A percentile compares a stretch with the other conserved stretches of the same genome.
These are phyloP conservation scores for Crotophaga sulcirostris DNA, from an alignment of 2,113 vertebrate genomes.

Conservation along the genomic window DNA sequence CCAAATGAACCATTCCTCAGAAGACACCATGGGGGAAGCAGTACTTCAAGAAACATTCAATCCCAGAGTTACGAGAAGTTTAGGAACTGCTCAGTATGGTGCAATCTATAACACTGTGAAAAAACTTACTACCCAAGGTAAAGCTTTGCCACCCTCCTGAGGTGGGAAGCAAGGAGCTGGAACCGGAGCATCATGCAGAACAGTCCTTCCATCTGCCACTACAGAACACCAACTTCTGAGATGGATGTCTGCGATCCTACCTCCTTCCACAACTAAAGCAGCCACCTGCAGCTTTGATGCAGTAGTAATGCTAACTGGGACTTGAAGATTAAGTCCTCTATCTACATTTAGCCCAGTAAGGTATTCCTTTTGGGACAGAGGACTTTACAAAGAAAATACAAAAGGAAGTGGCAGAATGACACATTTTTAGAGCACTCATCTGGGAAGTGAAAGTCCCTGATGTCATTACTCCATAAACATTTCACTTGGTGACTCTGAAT, in stretches of 20 bases:
- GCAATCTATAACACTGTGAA: neutral
- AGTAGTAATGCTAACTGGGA: neutral
- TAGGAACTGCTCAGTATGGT: neutral
- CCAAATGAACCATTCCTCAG: neutral
- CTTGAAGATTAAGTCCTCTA: neutral
- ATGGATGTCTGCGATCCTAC: rapidly evolving
- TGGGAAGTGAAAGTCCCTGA: constrained; percentile 19
- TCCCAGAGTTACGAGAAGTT: rapidly evolving
- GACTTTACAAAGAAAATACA: neutral
- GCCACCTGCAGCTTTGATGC: neutral
- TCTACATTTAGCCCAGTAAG: neutral
- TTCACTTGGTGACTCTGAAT: neutral
- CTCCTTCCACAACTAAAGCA: neutral
- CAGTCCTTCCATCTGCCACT: neutral
- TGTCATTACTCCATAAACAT: neutral
- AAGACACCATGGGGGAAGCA: neutral
- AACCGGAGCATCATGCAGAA: rapidly evolving
- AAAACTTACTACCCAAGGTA: neutral
- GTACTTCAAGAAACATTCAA: neutral
- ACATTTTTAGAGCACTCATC: neutral
- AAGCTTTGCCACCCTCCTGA: rapidly evolving
- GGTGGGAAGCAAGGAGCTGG: neutral
- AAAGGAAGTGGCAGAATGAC: neutral
- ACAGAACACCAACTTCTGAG: neutral
- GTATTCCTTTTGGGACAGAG: neutral